phyloP scores from a whole-genome alignment of 2,888 invertebrate genomes.

The Synergus gifuensis region DNA sequence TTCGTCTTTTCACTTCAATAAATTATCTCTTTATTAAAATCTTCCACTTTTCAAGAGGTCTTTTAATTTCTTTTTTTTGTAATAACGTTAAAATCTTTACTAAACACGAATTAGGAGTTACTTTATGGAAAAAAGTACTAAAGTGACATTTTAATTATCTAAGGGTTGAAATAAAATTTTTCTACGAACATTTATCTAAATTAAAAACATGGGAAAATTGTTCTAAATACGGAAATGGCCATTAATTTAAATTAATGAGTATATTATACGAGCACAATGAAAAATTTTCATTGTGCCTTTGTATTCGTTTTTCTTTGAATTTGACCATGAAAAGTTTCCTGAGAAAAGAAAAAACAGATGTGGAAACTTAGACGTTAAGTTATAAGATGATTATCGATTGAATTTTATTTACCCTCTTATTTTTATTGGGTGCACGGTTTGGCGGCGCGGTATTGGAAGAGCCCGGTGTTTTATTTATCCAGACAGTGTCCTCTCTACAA shows the following conservation, averaged over 20 bases:
- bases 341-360: neutral
- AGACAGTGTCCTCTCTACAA: conserved; percentile 43
- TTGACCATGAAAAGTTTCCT: neutral
- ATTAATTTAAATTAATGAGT: neutral
- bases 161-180: neutral
- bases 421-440: neutral
- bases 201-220: too few species aligned
- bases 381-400: conserved; percentile 14
- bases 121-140: too few species aligned
- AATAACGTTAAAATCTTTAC: too few species aligned
- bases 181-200: too few species aligned
- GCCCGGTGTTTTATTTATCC: conserved; percentile 43
- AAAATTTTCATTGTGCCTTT: neutral
- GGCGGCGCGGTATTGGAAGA: conserved; percentile 21
- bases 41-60: too few species aligned
- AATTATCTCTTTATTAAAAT: too few species aligned
- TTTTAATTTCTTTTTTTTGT: too few species aligned
- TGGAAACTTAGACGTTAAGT: neutral
- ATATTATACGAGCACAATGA: neutral
- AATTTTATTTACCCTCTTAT: conserved; percentile 12
- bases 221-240: too few species aligned
- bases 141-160: neutral
- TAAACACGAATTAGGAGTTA: too few species aligned
- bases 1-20: too few species aligned
- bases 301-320: neutral